These are phyloP conservation scores for Polyodon spathula DNA, from an alignment of 2,113 vertebrate genomes.

Conservation along the genomic window DNA sequence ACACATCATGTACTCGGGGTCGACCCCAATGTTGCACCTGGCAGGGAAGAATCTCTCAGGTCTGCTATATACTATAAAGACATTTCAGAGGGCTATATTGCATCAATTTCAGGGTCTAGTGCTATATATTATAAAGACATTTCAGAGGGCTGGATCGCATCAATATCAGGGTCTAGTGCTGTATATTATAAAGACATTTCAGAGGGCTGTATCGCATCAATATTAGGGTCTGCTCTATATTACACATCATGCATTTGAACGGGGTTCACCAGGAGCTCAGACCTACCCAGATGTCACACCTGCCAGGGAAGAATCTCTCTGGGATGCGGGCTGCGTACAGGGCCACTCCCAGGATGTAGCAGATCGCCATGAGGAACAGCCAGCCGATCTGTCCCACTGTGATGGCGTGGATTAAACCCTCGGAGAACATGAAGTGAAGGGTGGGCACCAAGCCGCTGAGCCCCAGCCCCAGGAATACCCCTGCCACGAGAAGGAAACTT, in stretches of 20 bases:
- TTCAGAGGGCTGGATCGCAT: no score
- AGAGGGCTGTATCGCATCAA: no score
- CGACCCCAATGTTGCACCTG: no score
- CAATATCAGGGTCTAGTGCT: no score
- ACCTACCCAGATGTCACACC: constrained; percentile 32
- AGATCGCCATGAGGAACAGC: constrained; percentile 29
- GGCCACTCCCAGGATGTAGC: constrained; percentile 26
- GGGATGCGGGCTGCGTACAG: constrained; percentile 29
- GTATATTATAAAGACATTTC: no score
- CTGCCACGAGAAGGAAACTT: neutral
- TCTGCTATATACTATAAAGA: no score
- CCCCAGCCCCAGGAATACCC: constrained; percentile 28
- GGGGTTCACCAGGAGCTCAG: neutral
- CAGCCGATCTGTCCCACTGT: constrained; percentile 26
- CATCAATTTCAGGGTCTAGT: no score
- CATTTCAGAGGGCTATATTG: no score
- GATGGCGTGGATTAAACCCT: constrained; percentile 21
- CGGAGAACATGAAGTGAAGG: constrained; percentile 25
- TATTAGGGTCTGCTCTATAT: neutral
- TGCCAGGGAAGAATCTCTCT: constrained; percentile 29
- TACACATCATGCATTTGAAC: neutral
- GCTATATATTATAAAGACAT: no score
- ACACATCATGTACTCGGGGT: no score
- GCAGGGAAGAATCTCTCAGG: no score
- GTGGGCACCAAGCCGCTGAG: constrained; percentile 28